These are phyloP conservation scores for Brachyptera putata DNA, from an alignment of 2,888 invertebrate species.

Conservation along the genomic window DNA sequence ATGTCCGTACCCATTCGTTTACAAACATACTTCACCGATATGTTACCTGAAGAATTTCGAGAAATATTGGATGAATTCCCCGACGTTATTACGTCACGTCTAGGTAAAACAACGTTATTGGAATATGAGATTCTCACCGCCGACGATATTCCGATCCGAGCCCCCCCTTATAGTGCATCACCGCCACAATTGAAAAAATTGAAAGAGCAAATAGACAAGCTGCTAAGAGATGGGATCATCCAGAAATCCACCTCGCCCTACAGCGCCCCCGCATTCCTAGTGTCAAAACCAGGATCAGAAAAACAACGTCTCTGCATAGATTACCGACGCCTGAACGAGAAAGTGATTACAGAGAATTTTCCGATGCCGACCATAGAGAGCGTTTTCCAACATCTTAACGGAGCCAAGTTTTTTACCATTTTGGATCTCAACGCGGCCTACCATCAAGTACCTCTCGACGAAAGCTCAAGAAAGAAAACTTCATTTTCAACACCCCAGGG, in stretches of 20 bases:
- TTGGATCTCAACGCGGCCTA: no score
- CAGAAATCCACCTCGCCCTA: background rate
- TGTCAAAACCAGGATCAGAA: background rate
- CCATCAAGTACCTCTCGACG: conserved; percentile 14
- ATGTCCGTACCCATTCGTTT: no score
- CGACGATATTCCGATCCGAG: background rate
- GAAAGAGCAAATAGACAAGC: background rate
- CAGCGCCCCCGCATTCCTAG: background rate
- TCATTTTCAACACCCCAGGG: conserved; percentile 21
- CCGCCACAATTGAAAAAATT: background rate
- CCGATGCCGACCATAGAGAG: no score
- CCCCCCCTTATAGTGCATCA: no score
- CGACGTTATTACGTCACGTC: background rate
- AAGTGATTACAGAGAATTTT: background rate
- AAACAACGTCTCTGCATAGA: background rate
- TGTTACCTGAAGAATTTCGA: background rate
- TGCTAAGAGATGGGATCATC: background rate
- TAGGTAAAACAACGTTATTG: background rate
- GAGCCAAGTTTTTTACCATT: no score
- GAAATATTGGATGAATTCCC: background rate
- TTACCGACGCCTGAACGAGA: background rate
- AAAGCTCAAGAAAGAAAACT: background rate
- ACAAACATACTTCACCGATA: no score
- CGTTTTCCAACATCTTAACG: conserved; percentile 6
- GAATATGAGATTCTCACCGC: background rate